Evolutionary conservation across 1,140 invertebrate genomes (phyloP).

Genomic region (Mycetomoellerius zeteki): DNA sequence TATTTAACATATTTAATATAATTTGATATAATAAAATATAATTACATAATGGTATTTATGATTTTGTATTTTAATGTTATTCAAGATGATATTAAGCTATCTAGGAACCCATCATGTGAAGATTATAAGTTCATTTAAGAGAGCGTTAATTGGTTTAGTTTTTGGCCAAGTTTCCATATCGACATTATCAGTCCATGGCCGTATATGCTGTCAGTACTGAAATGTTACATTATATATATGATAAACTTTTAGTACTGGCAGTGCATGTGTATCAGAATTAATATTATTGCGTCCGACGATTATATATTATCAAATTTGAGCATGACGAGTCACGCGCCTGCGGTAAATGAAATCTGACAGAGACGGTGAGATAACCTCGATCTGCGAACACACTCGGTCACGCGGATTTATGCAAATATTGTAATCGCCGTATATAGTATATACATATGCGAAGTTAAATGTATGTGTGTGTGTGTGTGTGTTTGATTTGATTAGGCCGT

Average conservation of each 20-base stretch:
- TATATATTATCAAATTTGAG: constrained; percentile 32
- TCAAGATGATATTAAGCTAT: background rate
- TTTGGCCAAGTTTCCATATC: background rate
- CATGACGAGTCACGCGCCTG: constrained; percentile 23
- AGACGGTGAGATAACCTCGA: constrained; percentile 42
- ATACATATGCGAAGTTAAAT: background rate
- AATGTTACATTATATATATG: too few relatives aligned
- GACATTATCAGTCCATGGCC: background rate
- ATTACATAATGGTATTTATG: background rate
- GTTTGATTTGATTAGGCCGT: background rate
- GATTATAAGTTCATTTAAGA: background rate
- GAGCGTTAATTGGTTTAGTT: background rate
- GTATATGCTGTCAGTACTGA: too few relatives aligned
- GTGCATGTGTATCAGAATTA: background rate
- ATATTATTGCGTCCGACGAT: background rate
- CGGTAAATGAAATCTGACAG: constrained; percentile 44
- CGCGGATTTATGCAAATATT: constrained; percentile 48
- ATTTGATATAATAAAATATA: background rate
- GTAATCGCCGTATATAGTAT: constrained; percentile 23
- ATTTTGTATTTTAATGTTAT: background rate
- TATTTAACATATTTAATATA: background rate
- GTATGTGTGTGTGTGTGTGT: background rate
- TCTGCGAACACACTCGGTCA: background rate
- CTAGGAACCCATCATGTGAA: background rate
- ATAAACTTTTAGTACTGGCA: too few relatives aligned